These are phyloP conservation scores for Grammomys surdaster DNA, from an alignment of 2,113 vertebrate species.

Conservation along the genomic window DNA sequence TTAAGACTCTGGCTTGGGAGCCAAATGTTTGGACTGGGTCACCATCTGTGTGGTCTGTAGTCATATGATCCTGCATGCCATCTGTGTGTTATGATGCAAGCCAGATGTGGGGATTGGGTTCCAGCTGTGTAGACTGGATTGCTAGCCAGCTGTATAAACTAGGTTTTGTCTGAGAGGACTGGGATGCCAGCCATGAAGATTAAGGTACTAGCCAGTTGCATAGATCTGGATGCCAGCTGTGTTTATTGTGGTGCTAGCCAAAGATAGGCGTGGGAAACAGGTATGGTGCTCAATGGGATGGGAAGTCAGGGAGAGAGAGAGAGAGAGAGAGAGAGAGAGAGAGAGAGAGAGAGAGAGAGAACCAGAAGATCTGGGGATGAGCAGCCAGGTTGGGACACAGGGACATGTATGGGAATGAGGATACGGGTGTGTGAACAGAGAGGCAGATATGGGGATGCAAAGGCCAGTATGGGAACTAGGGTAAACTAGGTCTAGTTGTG, in stretches of 20 bases:
- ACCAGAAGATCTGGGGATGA: neutral
- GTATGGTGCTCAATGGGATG: neutral
- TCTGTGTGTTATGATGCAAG: neutral
- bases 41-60: neutral
- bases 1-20: neutral
- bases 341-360: neutral
- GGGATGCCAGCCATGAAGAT: neutral
- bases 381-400: neutral
- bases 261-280: neutral
- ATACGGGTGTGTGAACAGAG: neutral
- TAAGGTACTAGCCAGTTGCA: neutral
- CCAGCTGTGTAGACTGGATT: slow-evolving; percentile 3
- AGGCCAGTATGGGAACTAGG: neutral
- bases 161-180: neutral
- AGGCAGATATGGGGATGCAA: too few relatives aligned
- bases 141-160: neutral
- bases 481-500: neutral
- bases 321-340: too few relatives aligned
- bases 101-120: slow-evolving; percentile 1
- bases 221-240: neutral
- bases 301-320: neutral
- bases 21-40: neutral
- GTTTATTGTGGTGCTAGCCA: neutral
- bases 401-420: neutral
- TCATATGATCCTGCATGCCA: neutral